Conservation (phyloP, 2,113 vertebrate genomes). For the Psophia crepitans region DNA sequence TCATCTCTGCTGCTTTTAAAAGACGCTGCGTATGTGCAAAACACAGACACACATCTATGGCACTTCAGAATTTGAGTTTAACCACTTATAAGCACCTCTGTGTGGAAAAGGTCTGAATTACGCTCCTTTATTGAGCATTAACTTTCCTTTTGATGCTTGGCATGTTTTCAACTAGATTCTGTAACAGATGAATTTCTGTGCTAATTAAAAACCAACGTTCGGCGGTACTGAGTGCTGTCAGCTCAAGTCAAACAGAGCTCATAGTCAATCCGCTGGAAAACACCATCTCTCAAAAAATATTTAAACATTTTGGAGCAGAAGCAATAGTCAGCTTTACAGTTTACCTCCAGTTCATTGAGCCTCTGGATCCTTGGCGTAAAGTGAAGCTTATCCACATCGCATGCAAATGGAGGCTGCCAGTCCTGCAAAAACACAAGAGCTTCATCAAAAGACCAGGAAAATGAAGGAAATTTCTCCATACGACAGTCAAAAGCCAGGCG, state of each 20-base stretch:
- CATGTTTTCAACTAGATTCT: not conserved
- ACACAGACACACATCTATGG: not conserved
- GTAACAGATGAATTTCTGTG: not conserved
- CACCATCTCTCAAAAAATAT: not conserved
- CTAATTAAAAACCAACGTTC: not conserved
- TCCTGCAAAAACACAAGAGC: constrained; percentile 72
- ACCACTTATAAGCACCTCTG: not conserved
- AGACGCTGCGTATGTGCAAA: not conserved
- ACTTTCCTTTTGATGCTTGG: not conserved
- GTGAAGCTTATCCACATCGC: constrained; percentile 95
- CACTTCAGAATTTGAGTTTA: not conserved
- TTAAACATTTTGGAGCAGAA: not conserved
- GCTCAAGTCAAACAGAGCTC: not conserved
- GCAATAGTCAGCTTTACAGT: not conserved
- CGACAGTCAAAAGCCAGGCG: not conserved
- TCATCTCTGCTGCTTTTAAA: constrained; percentile 2
- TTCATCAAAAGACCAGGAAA: constrained; percentile 38
- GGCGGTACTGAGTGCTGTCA: not conserved
- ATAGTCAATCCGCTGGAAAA: not conserved
- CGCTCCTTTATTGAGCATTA: not conserved
- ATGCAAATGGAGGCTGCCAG: constrained; percentile 97
- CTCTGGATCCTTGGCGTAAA: constrained; percentile 98
- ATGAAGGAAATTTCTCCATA: not conserved
- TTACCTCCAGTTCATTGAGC: constrained; percentile 96
- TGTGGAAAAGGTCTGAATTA: not conserved